Conservation (phyloP, 2,888 invertebrate species). For the Aphrophora alni region DNA sequence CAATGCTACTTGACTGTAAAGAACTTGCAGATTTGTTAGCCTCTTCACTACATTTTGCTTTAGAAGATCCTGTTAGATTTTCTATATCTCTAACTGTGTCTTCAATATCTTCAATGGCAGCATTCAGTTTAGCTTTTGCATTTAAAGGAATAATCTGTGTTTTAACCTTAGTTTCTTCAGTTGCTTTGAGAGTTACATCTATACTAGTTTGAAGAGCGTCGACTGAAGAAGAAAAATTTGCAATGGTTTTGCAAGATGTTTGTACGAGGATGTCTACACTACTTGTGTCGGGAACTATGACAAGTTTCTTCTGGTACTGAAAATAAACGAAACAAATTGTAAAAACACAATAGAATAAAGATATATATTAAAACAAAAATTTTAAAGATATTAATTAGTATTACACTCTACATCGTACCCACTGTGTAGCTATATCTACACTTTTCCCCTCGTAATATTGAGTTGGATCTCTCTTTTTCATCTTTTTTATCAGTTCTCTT, state of each 20-base stretch:
- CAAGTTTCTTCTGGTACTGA: neutral
- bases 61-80: neutral
- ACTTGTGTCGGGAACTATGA: neutral
- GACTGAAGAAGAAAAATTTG: neutral
- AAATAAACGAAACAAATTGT: neutral
- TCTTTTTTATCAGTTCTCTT: too few species aligned
- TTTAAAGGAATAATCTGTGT: neutral
- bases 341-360: too few species aligned
- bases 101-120: neutral
- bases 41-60: neutral
- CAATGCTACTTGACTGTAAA: neutral
- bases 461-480: too few species aligned
- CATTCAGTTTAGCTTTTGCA: neutral
- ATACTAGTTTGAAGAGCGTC: neutral
- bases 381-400: too few species aligned
- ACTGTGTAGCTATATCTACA: too few species aligned
- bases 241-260: neutral
- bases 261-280: neutral
- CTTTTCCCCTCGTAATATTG: too few species aligned
- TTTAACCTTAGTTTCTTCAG: neutral
- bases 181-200: neutral
- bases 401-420: too few species aligned
- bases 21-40: neutral
- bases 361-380: too few species aligned
- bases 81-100: neutral